Base-by-base conservation (phyloP, 2,888 invertebrate species). In the Euspilapteryx auroguttella region DNA sequence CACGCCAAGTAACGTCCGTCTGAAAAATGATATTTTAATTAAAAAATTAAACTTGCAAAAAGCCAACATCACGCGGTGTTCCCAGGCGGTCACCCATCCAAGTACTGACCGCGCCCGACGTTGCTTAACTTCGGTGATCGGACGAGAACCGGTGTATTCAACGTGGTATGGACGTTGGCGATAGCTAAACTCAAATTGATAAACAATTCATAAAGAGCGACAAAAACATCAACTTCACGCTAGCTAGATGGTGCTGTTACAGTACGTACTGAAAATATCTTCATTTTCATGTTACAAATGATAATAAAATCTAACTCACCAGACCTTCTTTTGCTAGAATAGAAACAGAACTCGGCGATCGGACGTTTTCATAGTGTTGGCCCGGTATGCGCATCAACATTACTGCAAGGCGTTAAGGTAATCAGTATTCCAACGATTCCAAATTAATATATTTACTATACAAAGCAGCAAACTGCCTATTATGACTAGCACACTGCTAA, bases 1-100 rank as follows among this genome's bases (percentile, higher is more conserved):
- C 86, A 9, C 82, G 78, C 88, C 89, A 89, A 0, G 85, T 82
- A 0, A 78, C 65, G 22, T 69, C 64, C 5, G 57, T 63, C 71
- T 75, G 37, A 2, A 39, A 39, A 13, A 15, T 29, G 21, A 12
- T n/a, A n/a, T n/a, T n/a, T n/a, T n/a, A n/a, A n/a, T n/a, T n/a
- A n/a, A n/a, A n/a, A n/a, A n/a, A n/a, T n/a, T n/a, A n/a, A n/a
- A n/a, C n/a, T n/a, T n/a, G 17, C 17, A 36, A 36, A 34, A 37
- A 36, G 36, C 39, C 36, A 39, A 38, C 39, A 33, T 25, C 37
- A 40, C 41, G 41, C 33, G 37, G 35, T 42, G 39, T 41, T 41
- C 41, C 39, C 41, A 42, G 40, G 41, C 39, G 40, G 40, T 42
- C 39, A 42, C 41, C 38, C 43, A 43, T 43, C 40, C 40, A 43